Evolutionary conservation across 2,797 vertebrate genomes (phyloP), one percentile per base, ranked within the genome.

Genomic region (Apogon hyalosoma): DNA sequence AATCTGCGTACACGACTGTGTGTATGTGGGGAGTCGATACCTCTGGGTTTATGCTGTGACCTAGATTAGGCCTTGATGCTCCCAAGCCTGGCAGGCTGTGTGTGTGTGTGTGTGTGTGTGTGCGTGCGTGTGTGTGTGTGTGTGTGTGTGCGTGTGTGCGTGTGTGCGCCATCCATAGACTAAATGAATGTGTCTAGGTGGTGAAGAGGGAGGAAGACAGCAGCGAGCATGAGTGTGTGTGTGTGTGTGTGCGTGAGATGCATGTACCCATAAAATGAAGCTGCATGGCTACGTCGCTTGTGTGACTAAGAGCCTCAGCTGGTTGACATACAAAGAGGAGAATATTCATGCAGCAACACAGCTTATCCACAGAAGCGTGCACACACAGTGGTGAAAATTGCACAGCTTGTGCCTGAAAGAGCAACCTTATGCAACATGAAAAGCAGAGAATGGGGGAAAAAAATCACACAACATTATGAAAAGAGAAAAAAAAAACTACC

Each of bases 51-150:
- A 85, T 84, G 85, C 82, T 83, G 79, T 93, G 92, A 93, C 92
- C 92, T 92, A 92, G 81, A 91, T 92, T 88, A 78, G 84, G 86
- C 73, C 86, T 81, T 88, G 88, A 90, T 88, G 90, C 87, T 88
- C 69, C 67, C 68, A 64, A 84, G 82, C 83, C 70, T 83, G 85
- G 84, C 83, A 86, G 84, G 74, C 85, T 67, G 77, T 58, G 70
- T 42, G 73, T 74, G 4, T n/a, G n/a, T n/a, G n/a, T n/a, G n/a
- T n/a, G n/a, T n/a, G n/a, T n/a, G n/a, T n/a, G n/a, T n/a, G n/a
- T n/a, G n/a, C n/a, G n/a, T n/a, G n/a, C n/a, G 70, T 42, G 71
- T 75, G 4, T 65, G 77, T 56, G 69, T 42, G 73, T 73, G 4
- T 67, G 77, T 58, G 70, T 42, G 73, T 75, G 4, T 67, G 77